Evolutionary conservation across 2,797 vertebrate genomes (phyloP).

Genomic region (Menidia menidia): DNA sequence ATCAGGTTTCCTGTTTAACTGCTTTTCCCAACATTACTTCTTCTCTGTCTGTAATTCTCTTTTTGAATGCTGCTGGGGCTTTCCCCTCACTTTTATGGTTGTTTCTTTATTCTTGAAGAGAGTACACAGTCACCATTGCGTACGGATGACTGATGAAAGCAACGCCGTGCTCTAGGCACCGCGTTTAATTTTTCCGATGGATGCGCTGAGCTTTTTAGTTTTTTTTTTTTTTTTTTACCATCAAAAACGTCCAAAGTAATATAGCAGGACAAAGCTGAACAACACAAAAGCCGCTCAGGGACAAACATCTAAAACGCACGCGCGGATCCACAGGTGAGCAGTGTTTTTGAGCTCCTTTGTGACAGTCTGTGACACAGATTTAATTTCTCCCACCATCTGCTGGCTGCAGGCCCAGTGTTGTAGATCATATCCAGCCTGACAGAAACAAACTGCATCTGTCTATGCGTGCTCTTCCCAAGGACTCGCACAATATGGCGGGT

Average conservation of each 20-base stretch:
- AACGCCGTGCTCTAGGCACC: conserved; percentile 1
- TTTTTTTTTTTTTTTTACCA: background rate
- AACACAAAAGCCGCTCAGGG: conserved; percentile 18
- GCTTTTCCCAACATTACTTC: conserved; percentile 57
- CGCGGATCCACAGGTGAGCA: conserved; percentile 71
- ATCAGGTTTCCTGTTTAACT: conserved; percentile 67
- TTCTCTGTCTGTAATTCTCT: conserved; percentile 39
- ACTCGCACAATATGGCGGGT: conserved; percentile 78
- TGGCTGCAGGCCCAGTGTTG: conserved; percentile 78
- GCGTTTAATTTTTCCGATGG: conserved; percentile 26
- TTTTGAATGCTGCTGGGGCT: conserved; percentile 21
- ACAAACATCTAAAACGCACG: conserved; percentile 14
- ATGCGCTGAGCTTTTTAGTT: conserved; percentile 30
- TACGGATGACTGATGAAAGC: conserved; percentile 11
- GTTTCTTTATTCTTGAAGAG: conserved; percentile 11
- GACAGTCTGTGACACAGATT: conserved; percentile 77
- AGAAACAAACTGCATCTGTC: conserved; percentile 84
- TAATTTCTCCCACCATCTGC: conserved; percentile 85
- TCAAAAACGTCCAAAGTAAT: conserved; percentile 34
- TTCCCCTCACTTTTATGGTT: conserved; percentile 11
- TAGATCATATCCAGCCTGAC: conserved; percentile 82
- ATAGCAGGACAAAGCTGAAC: conserved; percentile 27
- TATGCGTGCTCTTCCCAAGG: conserved; percentile 79
- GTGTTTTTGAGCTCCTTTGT: conserved; percentile 73
- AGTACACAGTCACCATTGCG: conserved; percentile 7